Evolutionary conservation across 2,888 invertebrate species (phyloP), one percentile per base, ranked within the genome.

Genomic region (Schizaphis graminum): DNA sequence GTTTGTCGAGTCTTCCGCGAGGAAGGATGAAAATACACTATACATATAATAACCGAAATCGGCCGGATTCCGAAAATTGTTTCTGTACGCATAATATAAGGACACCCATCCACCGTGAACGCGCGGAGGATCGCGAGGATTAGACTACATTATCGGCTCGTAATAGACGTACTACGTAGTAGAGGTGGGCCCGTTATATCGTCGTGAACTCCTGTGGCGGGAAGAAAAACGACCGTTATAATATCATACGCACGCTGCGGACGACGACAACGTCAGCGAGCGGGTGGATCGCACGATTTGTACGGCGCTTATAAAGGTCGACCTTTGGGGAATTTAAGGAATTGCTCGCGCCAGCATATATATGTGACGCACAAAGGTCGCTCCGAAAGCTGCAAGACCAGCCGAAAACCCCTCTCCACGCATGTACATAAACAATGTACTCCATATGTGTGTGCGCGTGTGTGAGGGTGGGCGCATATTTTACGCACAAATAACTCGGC

Each of bases 401-500:
- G 67, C 49, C 67, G 67, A 91, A 91, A 77, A 91, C n/a, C 90
- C 90, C 21, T 49, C n/a, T 41, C 44, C 7, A 47, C 44, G n/a
- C 28, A 21, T 35, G n/a, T 49, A 35, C 49, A 24, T 21, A 89
- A 53, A 57, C 44, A 85, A 85, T 85, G 21, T 24, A 89, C 61
- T 5, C 8, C 44, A 41, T 13, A 13, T 13, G 11, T 35, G 24
- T 28, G 16, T 10, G 35, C 10, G 21, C 41, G 28, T 57, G 41
- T 26, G 89, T 5, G 57, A 21, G 41, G 4, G 61, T 24, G 61
- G 41, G 41, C 41, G 44, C 67, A 77, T 91, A 91, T 91, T 91
- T 91, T 91, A 77, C 90, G 26, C 49, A 49, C 89, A 61, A 91
- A 91, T 77, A 91, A 49, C 90, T 91, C 49, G 49, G 49, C 49